Evolutionary conservation across 2,888 invertebrate genomes (phyloP).

Genomic region (Diaperis boleti): DNA sequence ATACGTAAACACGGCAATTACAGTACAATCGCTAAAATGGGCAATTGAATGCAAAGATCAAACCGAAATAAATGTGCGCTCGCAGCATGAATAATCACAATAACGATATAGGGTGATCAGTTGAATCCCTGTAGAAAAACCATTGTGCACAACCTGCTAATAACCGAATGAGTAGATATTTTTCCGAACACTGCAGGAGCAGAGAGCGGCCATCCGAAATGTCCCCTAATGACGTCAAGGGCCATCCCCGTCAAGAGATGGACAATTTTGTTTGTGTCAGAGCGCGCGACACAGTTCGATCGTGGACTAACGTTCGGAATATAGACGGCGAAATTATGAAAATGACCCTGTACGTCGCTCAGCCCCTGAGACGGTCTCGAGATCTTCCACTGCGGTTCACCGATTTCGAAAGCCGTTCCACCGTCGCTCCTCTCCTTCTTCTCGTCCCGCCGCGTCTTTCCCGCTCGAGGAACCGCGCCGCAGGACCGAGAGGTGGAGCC

Average conservation of each 20-base stretch:
- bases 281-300: conserved; percentile 69
- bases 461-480: conserved; percentile 13
- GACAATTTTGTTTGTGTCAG: conserved; percentile 64
- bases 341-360: conserved; percentile 69
- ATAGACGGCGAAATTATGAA: conserved; percentile 74
- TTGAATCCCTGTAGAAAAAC: no score
- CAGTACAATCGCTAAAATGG: no score
- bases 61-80: no score
- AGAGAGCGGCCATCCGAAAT: conserved; percentile 6
- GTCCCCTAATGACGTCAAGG: conserved; percentile 27
- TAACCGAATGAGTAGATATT: no score
- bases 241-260: conserved; percentile 46
- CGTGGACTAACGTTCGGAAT: conserved; percentile 69
- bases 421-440: conserved; percentile 8
- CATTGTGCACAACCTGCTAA: no score
- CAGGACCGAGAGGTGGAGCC: conserved; percentile 61
- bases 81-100: no score
- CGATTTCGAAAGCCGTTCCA: conserved; percentile 40
- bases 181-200: no score
- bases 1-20: no score
- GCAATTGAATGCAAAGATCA: no score
- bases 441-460: conserved; percentile 8
- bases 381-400: conserved; percentile 47
- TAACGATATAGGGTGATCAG: no score
- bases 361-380: conserved; percentile 52